Evolutionary conservation across 2,797 vertebrate species (phyloP), one percentile per base, ranked within the genome.

Genomic region (Arnoldichthys spilopterus): DNA sequence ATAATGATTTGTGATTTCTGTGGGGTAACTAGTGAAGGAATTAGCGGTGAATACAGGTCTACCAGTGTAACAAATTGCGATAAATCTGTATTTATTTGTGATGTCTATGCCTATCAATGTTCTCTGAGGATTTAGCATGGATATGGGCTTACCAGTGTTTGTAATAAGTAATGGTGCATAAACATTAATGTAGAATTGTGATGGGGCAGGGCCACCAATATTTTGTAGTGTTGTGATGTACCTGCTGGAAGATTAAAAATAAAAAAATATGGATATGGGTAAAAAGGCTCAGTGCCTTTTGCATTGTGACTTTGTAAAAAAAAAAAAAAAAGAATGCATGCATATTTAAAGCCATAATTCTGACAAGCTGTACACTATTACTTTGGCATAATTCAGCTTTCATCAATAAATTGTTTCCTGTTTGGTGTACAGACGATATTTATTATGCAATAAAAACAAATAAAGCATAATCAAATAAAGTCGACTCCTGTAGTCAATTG

Each of bases 381-480:
- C 9, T 77, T 11, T 61, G 8, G 16, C 34, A 18, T 12, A 45
- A 45, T 64, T 66, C 51, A 47, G 51, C 24, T 2, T 47, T 58
- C 20, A 70, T 24, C 45, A 13, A 67, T 51, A 71, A 4, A 47
- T 58, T 61, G 1, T 61, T 79, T 2, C 20, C 15, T 24, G 64
- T 26, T 43, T 72, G 20, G 32, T 79, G 62, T 67, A 58, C 7
- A 74, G 16, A 28, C 73, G 13, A 15, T 63, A 72, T 78, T 78
- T 73, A 66, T 74, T 74, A 63, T 74, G 22, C 40, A 74, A 72
- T 3, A 49, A n/a, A 73, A 73, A 70, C 11, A n/a, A 70, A 74
- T 72, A 78, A 78, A 78, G 15, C 6, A 24, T 63, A 24, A n/a
- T 8, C 8, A 67, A 56, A 74, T 73, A 15, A 59, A 67, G 6